Evolutionary conservation across 1,140 invertebrate species (phyloP).

Genomic region (Chelonus insularis): DNA sequence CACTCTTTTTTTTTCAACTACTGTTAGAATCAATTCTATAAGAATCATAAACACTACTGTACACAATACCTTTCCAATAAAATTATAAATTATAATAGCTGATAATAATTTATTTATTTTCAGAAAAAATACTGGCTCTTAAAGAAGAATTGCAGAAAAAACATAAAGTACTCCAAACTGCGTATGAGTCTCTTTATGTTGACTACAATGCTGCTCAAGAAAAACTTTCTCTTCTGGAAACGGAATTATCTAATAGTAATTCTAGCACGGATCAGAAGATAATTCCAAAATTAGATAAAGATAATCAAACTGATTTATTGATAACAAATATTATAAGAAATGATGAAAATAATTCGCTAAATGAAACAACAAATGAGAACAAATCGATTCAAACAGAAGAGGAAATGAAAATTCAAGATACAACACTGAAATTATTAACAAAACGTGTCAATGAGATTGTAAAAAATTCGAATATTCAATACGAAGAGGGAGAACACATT

Average conservation of each 20-base stretch:
- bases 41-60: too few species aligned
- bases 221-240: conserved; percentile 34
- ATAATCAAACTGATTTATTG: too few species aligned
- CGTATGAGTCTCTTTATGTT: conserved; percentile 52
- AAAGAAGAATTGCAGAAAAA: conserved; percentile 69
- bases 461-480: conserved; percentile 39
- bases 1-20: not conserved
- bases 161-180: conserved; percentile 49
- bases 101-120: not conserved
- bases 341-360: conserved; percentile 27
- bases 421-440: conserved; percentile 29
- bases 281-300: too few species aligned
- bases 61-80: too few species aligned
- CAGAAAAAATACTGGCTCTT: conserved; percentile 64
- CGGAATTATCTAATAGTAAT: conserved; percentile 19
- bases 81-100: too few species aligned
- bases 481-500: conserved; percentile 42
- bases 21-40: too few species aligned
- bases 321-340: not conserved
- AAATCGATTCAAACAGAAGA: conserved; percentile 30
- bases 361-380: conserved; percentile 11
- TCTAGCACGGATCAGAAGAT: too few species aligned
- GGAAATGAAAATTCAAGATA: not conserved
- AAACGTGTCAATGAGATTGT: conserved; percentile 47
- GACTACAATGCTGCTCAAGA: conserved; percentile 49